A percentile compares a stretch with the other conserved stretches of the same genome.
phyloP scores from a whole-genome alignment of 2,113 vertebrate genomes.

The Solenodon paradoxus region DNA sequence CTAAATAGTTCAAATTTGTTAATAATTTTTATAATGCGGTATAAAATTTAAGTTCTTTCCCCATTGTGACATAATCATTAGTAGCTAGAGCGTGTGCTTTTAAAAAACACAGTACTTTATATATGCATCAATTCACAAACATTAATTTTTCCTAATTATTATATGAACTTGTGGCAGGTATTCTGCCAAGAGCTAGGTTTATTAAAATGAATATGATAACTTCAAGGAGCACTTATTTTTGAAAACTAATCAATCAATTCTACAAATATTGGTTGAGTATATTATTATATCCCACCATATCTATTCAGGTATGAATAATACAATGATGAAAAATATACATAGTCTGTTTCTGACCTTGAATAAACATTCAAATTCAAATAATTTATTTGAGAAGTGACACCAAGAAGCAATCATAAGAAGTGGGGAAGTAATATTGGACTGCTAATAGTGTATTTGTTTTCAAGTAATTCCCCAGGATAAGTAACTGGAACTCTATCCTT shows the following conservation, averaged over 20 bases:
- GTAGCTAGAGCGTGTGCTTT: conserved; percentile 13
- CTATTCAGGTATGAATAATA: conserved; percentile 2
- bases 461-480: not conserved
- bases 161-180: conserved; percentile 24
- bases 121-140: not conserved
- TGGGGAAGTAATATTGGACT: not conserved
- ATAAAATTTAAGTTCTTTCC: not conserved
- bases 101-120: not conserved
- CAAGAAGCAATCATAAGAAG: not conserved
- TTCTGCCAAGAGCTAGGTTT: not conserved
- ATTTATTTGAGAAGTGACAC: not conserved
- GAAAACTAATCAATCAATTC: not conserved
- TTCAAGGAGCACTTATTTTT: not conserved
- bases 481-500: not conserved
- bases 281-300: not conserved
- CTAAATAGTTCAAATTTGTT: not conserved
- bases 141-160: not conserved
- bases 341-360: not conserved
- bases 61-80: not conserved
- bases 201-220: conserved; percentile 15
- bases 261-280: not conserved
- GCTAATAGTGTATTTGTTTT: not conserved
- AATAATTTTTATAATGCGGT: conserved; percentile 18
- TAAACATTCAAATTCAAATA: not conserved
- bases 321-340: not conserved